These are phyloP conservation scores for Balaeniceps rex DNA, from an alignment of 2,113 vertebrate species.

Conservation along the genomic window DNA sequence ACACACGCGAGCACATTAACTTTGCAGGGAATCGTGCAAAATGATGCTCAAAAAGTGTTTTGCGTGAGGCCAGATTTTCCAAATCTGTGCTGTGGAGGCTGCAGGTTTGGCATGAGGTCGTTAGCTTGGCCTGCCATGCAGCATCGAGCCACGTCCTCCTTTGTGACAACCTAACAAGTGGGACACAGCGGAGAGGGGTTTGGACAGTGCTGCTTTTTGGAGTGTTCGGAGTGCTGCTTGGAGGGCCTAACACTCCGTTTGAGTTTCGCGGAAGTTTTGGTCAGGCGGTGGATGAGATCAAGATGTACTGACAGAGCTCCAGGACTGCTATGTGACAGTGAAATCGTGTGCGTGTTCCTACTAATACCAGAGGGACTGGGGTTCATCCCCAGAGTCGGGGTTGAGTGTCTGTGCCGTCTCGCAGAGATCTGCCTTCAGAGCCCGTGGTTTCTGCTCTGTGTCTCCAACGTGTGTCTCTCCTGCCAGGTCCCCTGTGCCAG, in stretches of 20 bases:
- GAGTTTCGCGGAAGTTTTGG: fast-evolving
- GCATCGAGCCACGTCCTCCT: not conserved
- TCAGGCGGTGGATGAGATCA: not conserved
- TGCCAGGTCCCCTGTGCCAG: not conserved
- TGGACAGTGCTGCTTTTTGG: not conserved
- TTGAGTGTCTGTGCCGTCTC: not conserved
- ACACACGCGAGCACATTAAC: not conserved
- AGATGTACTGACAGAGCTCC: not conserved
- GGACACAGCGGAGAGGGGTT: fast-evolving
- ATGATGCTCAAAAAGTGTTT: not conserved
- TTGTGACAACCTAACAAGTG: not conserved
- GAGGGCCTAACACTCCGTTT: not conserved
- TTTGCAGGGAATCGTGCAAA: not conserved
- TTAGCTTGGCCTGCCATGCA: not conserved
- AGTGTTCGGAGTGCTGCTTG: not conserved
- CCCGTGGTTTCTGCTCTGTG: not conserved
- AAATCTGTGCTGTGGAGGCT: not conserved
- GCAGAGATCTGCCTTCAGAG: not conserved
- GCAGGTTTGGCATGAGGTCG: not conserved
- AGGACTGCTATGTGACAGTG: not conserved
- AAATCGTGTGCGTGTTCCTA: fast-evolving
- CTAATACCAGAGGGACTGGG: not conserved
- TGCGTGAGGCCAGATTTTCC: not conserved
- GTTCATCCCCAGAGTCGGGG: not conserved
- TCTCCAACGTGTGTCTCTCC: not conserved